Conservation (phyloP, 2,888 invertebrate species). For the Neoitamus cyanurus region DNA sequence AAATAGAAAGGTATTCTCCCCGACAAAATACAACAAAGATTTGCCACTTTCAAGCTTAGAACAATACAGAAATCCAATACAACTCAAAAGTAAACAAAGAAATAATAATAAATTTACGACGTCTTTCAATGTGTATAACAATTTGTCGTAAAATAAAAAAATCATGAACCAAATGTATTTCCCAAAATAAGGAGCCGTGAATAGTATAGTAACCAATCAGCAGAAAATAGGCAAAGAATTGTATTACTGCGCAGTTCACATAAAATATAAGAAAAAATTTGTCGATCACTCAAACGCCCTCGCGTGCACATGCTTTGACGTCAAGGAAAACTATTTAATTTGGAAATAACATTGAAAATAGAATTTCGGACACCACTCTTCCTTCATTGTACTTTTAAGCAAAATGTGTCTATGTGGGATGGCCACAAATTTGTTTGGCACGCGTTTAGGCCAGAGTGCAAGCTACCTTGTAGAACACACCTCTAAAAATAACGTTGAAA, state of each 20-base stretch:
- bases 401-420: conserved; percentile 17
- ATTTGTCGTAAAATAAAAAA: not conserved
- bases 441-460: conserved; percentile 4
- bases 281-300: not conserved
- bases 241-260: not conserved
- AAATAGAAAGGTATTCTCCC: not conserved
- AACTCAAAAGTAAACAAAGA: not conserved
- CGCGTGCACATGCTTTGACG: conserved; percentile 1
- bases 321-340: not conserved
- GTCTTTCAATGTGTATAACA: not conserved
- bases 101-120: not conserved
- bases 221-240: not conserved
- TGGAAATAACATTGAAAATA: conserved; percentile 22
- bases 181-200: not conserved
- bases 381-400: conserved; percentile 3
- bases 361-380: not conserved
- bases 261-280: not conserved
- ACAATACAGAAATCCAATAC: not conserved
- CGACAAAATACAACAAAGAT: not conserved
- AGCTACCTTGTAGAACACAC: conserved; percentile 10
- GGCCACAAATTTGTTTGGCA: not conserved
- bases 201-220: not conserved
- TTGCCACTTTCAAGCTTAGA: not conserved
- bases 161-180: not conserved
- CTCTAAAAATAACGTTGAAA: conserved; percentile 32